phyloP scores from a whole-genome alignment of 2,888 invertebrate species.

The Serripes groenlandicus region DNA sequence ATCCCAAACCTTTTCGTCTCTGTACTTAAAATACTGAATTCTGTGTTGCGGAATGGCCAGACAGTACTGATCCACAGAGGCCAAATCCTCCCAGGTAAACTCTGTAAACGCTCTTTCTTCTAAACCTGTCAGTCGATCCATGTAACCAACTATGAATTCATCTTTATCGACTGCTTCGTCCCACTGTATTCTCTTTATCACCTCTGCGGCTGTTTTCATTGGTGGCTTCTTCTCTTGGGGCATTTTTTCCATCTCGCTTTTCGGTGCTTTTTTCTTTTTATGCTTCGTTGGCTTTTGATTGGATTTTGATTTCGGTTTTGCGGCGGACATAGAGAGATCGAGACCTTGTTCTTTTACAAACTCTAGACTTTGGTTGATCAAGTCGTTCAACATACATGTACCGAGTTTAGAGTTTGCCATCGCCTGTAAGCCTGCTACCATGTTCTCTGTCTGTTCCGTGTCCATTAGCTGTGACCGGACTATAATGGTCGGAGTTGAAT shows the following conservation, averaged over 20 bases:
- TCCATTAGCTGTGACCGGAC: conserved; percentile 69
- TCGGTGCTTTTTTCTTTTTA: neutral
- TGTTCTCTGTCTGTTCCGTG: conserved; percentile 54
- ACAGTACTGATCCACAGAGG: conserved; percentile 85
- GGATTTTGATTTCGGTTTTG: conserved; percentile 7
- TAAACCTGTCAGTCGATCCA: conserved; percentile 87
- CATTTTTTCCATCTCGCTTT: conserved; percentile 51
- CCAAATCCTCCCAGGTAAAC: conserved; percentile 87
- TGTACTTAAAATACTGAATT: conserved; percentile 87
- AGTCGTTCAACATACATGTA: conserved; percentile 34
- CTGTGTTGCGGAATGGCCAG: conserved; percentile 87
- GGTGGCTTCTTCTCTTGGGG: conserved; percentile 78
- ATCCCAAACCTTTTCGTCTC: conserved; percentile 87
- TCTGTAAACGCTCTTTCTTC: conserved; percentile 86
- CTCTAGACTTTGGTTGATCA: conserved; percentile 22
- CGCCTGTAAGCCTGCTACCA: conserved; percentile 60
- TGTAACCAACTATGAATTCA: conserved; percentile 86
- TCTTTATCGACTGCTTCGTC: conserved; percentile 85
- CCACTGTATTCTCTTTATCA: conserved; percentile 87
- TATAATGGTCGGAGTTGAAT: conserved; percentile 67
- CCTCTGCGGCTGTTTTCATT: conserved; percentile 87
- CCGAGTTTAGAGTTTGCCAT: conserved; percentile 53
- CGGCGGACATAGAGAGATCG: conserved; percentile 14
- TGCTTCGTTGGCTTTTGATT: conserved; percentile 36
- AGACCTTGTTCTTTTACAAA: conserved; percentile 42